Conservation (phyloP, 1,140 invertebrate genomes). For the Drosophila bocqueti region DNA sequence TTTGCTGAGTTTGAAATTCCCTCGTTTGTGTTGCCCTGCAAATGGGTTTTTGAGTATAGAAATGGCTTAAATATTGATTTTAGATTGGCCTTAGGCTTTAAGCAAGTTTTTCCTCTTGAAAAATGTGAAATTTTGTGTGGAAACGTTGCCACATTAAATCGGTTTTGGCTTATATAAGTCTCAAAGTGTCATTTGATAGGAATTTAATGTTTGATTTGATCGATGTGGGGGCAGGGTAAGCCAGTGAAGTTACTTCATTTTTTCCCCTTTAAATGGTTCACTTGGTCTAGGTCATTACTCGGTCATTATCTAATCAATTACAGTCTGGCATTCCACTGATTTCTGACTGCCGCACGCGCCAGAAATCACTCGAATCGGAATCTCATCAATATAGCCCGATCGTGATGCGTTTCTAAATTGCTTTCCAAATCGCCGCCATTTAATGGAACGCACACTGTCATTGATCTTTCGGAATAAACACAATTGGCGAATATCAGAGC, state of each 20-base stretch:
- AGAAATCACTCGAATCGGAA: slow-evolving; percentile 35
- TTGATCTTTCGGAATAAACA: slow-evolving; percentile 47
- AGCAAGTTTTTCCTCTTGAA: background rate
- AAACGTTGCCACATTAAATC: background rate
- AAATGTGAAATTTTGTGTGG: slow-evolving; percentile 4
- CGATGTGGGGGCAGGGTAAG: background rate
- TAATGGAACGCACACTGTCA: slow-evolving; percentile 52
- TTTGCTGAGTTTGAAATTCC: slow-evolving; percentile 47
- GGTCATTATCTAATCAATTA: slow-evolving; percentile 66
- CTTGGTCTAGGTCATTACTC: slow-evolving; percentile 69
- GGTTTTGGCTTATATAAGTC: background rate
- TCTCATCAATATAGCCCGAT: slow-evolving; percentile 29
- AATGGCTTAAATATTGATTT: slow-evolving; percentile 64
- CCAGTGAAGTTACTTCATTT: background rate
- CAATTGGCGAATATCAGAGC: slow-evolving; percentile 24
- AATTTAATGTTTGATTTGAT: slow-evolving; percentile 19
- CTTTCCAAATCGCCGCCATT: slow-evolving; percentile 38
- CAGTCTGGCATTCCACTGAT: slow-evolving; percentile 21
- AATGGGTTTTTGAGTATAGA: slow-evolving; percentile 66
- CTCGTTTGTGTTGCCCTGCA: slow-evolving; percentile 25
- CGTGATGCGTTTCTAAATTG: slow-evolving; percentile 39
- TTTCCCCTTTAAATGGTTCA: slow-evolving; percentile 7
- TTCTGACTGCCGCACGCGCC: slow-evolving; percentile 39
- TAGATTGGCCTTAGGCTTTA: slow-evolving; percentile 13
- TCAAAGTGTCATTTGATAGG: slow-evolving; percentile 6